Base-by-base conservation (phyloP, 2,113 vertebrate genomes). In the Acanthochromis polyacanthus region DNA sequence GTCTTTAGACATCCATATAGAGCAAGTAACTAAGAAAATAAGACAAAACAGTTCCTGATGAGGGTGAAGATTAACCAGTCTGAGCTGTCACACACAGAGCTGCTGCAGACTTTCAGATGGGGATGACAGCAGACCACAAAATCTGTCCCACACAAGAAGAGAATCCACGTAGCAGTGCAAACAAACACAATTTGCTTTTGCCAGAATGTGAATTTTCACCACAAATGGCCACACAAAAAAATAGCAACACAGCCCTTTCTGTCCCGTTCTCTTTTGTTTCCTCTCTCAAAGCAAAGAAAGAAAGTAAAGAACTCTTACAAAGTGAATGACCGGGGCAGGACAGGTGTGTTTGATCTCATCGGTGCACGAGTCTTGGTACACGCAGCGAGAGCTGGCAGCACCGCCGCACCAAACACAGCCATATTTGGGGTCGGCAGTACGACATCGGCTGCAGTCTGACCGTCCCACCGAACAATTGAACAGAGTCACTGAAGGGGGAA, bases 401-500 rank as follows among this genome's bases (percentile, higher is more conserved):
- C 94, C 95, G 15, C 96, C 94, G 17, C 98, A 99, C 98, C 98
- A 99, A 59, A 97, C 97, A 1, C 98, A 99, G 82, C 90, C 94
- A 1, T 97, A 98, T 73, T 96, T 95, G 1, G 88, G 93, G 74
- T 93, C 89, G 3, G 97, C 97, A 0, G 97, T 98, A 25, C 96
- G 97, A 91, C 98, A 99, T 51, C 94, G 97, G 93, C 98, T 99
- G 85, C 98, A 99, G 91, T 99, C 98, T 0, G 91, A 93, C 0
- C 96, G 96, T 16, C 97, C 97, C 95, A 99, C 97, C 0, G 97
- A 97, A 70, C 98, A 99, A 85, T 99, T 97, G 81, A 98, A 99
- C 48, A 99, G 90, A 5, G 94, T 96, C 87, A 99, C 98, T 99
- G 93, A 12, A 70, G 57, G 22, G 4, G 58, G n/a, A 19, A 6